Evolutionary conservation across 2,888 invertebrate species (phyloP).

Genomic region (Caenorhabditis angaria): DNA sequence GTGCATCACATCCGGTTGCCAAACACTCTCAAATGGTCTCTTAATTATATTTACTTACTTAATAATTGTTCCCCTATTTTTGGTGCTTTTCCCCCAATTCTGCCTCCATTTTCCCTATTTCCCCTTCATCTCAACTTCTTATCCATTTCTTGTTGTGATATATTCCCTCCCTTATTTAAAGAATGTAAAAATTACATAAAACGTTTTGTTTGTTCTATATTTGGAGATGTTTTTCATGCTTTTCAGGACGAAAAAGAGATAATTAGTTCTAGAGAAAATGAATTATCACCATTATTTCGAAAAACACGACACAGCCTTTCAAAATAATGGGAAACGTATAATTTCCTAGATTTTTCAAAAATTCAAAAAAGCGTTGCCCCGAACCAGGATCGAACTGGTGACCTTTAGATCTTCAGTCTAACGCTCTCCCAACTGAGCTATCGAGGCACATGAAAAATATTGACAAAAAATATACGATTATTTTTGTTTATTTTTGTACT

Average conservation of each 20-base stretch:
- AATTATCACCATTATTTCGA: too few relatives aligned
- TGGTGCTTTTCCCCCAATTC: slow-evolving; percentile 6
- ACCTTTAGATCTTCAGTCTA: slow-evolving; percentile 69
- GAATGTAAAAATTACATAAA: slow-evolving; percentile 2
- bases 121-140: slow-evolving; percentile 21
- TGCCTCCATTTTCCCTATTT: not conserved
- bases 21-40: slow-evolving; percentile 44
- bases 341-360: not conserved
- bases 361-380: slow-evolving; percentile 39
- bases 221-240: not conserved
- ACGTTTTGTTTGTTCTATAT: not conserved
- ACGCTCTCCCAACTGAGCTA: slow-evolving; percentile 68
- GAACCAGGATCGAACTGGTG: slow-evolving; percentile 65
- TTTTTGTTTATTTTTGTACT: too few relatives aligned
- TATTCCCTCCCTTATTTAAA: slow-evolving; percentile 11
- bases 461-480: too few relatives aligned
- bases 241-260: not conserved
- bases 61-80: slow-evolving; percentile 7
- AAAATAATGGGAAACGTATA: too few relatives aligned
- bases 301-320: too few relatives aligned
- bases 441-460: slow-evolving; percentile 26
- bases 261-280: too few relatives aligned
- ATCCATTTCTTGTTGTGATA: slow-evolving; percentile 47
- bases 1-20: slow-evolving; percentile 52
- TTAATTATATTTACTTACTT: slow-evolving; percentile 8